Evolutionary conservation across 2,797 vertebrate species (phyloP), one percentile per base, ranked within the genome.

Genomic region (Myotis findleyi): DNA sequence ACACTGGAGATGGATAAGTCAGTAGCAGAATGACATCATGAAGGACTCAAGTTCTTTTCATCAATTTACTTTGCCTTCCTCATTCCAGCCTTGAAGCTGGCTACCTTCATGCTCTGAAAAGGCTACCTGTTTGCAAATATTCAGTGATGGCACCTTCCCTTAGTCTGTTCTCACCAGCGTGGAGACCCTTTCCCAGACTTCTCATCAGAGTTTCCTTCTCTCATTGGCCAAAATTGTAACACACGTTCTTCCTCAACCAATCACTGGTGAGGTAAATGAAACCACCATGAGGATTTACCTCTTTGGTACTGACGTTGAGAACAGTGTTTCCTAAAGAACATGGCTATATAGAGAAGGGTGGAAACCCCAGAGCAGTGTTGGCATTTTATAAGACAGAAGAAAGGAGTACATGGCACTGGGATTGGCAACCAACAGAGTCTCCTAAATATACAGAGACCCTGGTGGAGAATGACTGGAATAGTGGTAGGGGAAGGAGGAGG

Each of bases 1-100:
- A 38, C 36, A 55, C 18, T 57, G 87, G 55, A 10, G 27, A 41
- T 17, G 7, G 44, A 14, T 83, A 53, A 36, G 68, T 86, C 66
- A 88, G 18, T 20, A 47, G 30, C 18, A 64, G 47, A 90, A 75
- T 44, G 27, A 77, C 11, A 62, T 77, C 33, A 27, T 1, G 2
- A 41, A 55, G 21, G n/a, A 76, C 12, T 94, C 14, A 17, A 9
- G 3, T 47, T 71, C 75, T 91, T 81, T 81, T 16, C 14, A 14
- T 51, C 81, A 72, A 44, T 47, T 36, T n/a, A n/a, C n/a, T 88
- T 81, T 84, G 79, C 33, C 27, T 72, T 88, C n/a, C 27, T 95
- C 55, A 88, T 21, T 20, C 16, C 25, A 90, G 33, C 3, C 62
- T 95, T 27, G 36, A 57, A 36, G 36, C 23, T 69, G 75, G 30